Base-by-base conservation (phyloP, 2,888 invertebrate species). In the Hypsopygia costalis region DNA sequence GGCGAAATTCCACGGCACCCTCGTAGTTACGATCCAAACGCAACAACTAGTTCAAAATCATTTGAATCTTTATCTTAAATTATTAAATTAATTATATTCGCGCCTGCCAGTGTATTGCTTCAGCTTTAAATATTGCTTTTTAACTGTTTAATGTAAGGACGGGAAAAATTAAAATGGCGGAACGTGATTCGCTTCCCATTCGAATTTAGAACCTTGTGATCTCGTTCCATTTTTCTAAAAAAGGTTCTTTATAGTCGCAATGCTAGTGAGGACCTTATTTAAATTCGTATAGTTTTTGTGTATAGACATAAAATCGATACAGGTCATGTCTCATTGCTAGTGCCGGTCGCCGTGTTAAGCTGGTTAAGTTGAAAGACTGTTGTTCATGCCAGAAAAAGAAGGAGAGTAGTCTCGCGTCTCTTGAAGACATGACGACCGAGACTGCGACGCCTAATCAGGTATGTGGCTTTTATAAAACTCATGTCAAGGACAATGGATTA, bases 401-500 rank as follows among this genome's bases (percentile, higher is more conserved):
- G 72, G 72, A 62, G 75, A 81, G 67, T 80, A 82, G 80, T 52
- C 56, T 80, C 49, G 76, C 78, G 55, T 71, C 77, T 51, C 52
- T 67, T 47, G 77, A 77, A 64, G 75, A 78, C 50, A 89, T 89
- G 89, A 89, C 89, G 54, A 89, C 89, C 50, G 89, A 89, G 56
- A 88, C 89, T 53, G 86, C 80, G 63, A 85, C 85, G 79, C 89
- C 87, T 57, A 88, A 76, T 49, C 89, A 89, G 89, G 89, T 89
- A 57, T 21, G 9, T 9, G 25, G 25, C 25, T 25, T 25, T 6
- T 25, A 6, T n/a, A 25, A 39, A 21, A 30, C 8, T 9, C 32
- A 41, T 52, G 58, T 62, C 62, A 62, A 67, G 63, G 63, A 52
- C 62, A 59, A 16, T 44, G 36, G 44, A 46, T 46, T 41, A 43